Base-by-base conservation (phyloP, 2,113 vertebrate species). In the Nettapus auritus region DNA sequence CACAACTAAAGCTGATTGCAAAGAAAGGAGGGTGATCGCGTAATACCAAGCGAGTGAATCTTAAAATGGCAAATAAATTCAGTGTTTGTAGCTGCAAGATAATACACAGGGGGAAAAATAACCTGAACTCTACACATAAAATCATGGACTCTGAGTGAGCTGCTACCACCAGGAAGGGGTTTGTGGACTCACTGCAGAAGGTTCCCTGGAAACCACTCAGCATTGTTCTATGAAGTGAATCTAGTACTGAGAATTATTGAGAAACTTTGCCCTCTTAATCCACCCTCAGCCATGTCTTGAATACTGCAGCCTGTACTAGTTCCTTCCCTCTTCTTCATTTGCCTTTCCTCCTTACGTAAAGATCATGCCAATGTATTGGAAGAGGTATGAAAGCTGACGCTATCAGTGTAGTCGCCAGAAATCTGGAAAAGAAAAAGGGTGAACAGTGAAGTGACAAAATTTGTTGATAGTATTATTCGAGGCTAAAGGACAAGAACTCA, bases 11-110 rank as follows among this genome's bases (percentile, higher is more conserved):
- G 53, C 48, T 92, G 86, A 87, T 48, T 60, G 96, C 74, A 91
- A 84, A 79, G 89, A 85, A 52, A 21, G 33, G 56, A 83, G 79
- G 26, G 66, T 52, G 40, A 88, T 88, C 66, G 84, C 80, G 66
- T 33, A 93, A 90, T 62, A 89, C 26, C 68, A 70, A 92, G 57
- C 60, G 67, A 88, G 67, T 73, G 91, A 92, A 44, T 92, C 96
- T 62, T 59, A 88, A 92, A 90, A 75, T 31, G 50, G 69, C 50
- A 53, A 34, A 53, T 78, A 90, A 88, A 92, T 59, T 76, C 86
- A 53, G 63, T 57, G 44, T 78, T 84, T 60, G 34, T 82, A 92
- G 42, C 66, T 89, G 63, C 53, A 78, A 92, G 78, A 90, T 75
- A 78, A 89, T 76, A 82, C 28, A 36, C 3, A 13, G 55, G 7